phyloP scores from a whole-genome alignment of 1,140 invertebrate species.

The Vollenhovia emeryi region DNA sequence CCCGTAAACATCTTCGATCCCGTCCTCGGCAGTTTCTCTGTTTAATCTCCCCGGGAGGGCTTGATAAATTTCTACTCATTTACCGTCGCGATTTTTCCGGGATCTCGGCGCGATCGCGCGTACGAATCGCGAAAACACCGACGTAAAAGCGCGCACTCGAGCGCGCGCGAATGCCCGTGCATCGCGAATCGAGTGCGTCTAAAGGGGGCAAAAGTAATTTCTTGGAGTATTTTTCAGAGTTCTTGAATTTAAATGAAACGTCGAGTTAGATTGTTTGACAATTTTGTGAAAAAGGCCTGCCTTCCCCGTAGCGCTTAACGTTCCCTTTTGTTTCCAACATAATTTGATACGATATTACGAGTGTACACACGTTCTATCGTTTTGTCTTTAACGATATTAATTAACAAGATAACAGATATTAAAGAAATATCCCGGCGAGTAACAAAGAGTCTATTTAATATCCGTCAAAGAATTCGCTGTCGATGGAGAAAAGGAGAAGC shows the following conservation, averaged over 20 bases:
- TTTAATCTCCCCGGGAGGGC: neutral
- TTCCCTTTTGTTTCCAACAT: neutral
- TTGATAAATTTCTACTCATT: constrained; percentile 41
- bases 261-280: neutral
- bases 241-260: constrained; percentile 20
- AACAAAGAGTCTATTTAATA: constrained; percentile 11
- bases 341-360: neutral
- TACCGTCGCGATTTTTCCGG: constrained; percentile 25
- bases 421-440: neutral
- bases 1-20: constrained; percentile 73
- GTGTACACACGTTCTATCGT: neutral
- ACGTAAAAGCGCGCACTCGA: constrained; percentile 15
- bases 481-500: constrained; percentile 20
- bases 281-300: neutral
- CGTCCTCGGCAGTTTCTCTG: neutral
- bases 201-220: neutral
- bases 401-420: neutral
- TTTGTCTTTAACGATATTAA: neutral
- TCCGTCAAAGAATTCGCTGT: constrained; percentile 31
- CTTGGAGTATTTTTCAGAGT: constrained; percentile 21
- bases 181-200: neutral
- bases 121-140: neutral
- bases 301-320: neutral
- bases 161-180: neutral
- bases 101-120: neutral